Percentiles rank a stretch among this genome's conserved stretches.
phyloP scores from a whole-genome alignment of 2,113 vertebrate genomes.

The Hippotragus niger region DNA sequence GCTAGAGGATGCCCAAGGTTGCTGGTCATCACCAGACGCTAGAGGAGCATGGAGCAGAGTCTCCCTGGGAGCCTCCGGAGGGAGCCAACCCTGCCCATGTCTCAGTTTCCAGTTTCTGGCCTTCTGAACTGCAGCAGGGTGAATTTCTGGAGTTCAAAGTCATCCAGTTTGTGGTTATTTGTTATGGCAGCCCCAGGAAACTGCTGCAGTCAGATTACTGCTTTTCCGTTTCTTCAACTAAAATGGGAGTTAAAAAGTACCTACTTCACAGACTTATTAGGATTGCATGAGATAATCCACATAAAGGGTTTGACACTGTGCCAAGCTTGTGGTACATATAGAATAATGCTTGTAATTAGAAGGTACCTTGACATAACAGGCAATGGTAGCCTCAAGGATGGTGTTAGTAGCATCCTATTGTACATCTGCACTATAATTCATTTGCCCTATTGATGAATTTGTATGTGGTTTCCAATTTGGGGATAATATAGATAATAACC shows the following conservation, averaged over 20 bases:
- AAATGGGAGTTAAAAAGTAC: neutral
- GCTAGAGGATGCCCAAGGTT: neutral
- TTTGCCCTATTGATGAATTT: neutral
- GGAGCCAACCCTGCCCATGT: neutral
- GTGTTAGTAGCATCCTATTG: neutral
- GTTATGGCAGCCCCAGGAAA: neutral
- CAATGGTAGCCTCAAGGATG: neutral
- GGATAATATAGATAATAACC: neutral
- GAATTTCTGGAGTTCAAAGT: neutral
- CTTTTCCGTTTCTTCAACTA: neutral
- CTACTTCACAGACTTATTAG: neutral
- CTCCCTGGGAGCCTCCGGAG: neutral
- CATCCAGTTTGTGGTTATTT: neutral
- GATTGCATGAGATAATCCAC: neutral
- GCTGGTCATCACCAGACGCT: fast-evolving
- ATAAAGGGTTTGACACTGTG: neutral
- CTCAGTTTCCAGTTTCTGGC: neutral
- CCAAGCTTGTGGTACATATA: too few relatives aligned
- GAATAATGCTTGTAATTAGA: neutral
- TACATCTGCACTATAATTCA: neutral
- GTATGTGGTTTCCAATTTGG: neutral
- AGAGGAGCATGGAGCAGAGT: too few relatives aligned
- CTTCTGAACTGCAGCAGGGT: neutral
- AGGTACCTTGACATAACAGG: neutral
- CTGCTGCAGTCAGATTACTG: neutral